These are phyloP conservation scores for Bolborhynchus lineola DNA, from an alignment of 2,113 vertebrate genomes.

Conservation along the genomic window DNA sequence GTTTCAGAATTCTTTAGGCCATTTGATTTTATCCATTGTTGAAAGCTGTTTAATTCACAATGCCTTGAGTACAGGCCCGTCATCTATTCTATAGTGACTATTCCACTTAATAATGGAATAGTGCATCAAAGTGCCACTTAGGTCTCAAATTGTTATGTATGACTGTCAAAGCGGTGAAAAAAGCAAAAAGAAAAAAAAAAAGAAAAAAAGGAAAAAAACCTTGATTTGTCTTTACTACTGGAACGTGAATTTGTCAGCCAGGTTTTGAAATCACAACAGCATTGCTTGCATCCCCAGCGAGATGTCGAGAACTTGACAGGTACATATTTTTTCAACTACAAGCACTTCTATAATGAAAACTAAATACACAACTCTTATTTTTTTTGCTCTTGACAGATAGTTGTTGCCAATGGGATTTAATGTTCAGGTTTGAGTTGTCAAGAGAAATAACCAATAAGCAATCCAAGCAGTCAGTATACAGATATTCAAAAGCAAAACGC, in stretches of 20 bases:
- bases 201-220: neutral
- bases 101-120: slow-evolving; percentile 83
- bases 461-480: slow-evolving; percentile 82
- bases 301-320: slow-evolving; percentile 90
- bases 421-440: slow-evolving; percentile 90
- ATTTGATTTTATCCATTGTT: slow-evolving; percentile 55
- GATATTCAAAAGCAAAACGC: slow-evolving; percentile 84
- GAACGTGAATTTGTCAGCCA: slow-evolving; percentile 90
- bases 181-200: slow-evolving; percentile 60
- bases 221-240: slow-evolving; percentile 86
- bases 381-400: slow-evolving; percentile 81
- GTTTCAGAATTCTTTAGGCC: slow-evolving; percentile 69
- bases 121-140: slow-evolving; percentile 84
- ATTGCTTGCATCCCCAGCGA: slow-evolving; percentile 85
- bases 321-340: slow-evolving; percentile 91
- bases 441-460: slow-evolving; percentile 94
- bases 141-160: slow-evolving; percentile 85
- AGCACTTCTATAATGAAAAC: slow-evolving; percentile 90
- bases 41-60: slow-evolving; percentile 77
- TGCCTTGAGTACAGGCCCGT: slow-evolving; percentile 69
- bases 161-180: slow-evolving; percentile 81
- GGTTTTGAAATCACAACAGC: slow-evolving; percentile 89
- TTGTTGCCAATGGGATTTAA: slow-evolving; percentile 92
- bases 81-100: slow-evolving; percentile 80
- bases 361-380: slow-evolving; percentile 89